Conservation (phyloP, 2,888 invertebrate species). For the Xestia c-nigrum region DNA sequence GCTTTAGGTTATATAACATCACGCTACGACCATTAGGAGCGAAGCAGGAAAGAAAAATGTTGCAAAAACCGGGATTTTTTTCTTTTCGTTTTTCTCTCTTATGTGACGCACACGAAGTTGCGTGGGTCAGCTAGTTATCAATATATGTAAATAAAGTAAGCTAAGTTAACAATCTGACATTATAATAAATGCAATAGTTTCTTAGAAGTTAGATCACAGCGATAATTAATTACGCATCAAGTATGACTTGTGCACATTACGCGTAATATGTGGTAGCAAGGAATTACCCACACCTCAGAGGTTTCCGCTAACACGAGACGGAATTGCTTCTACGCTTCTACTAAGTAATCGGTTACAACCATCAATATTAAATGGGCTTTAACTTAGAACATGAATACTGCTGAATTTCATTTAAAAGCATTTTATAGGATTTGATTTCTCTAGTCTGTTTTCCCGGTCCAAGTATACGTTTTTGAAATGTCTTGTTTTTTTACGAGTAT, state of each 20-base stretch:
- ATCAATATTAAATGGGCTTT: constrained; percentile 2
- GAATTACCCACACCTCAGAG: constrained; percentile 13
- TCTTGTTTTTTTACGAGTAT: not conserved
- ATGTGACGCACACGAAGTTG: too few species aligned
- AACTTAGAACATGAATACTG: not conserved
- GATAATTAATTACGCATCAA: constrained; percentile 21
- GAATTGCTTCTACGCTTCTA: not conserved
- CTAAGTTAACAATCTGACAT: constrained; percentile 19
- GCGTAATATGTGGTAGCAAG: not conserved
- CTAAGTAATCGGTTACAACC: not conserved
- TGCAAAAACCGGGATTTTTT: too few species aligned
- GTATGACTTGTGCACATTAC: not conserved
- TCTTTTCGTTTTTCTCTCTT: too few species aligned
- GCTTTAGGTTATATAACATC: too few species aligned
- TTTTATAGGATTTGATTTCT: not conserved
- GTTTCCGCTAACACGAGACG: constrained; percentile 1
- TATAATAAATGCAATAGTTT: constrained; percentile 21
- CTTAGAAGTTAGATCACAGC: constrained; percentile 26
- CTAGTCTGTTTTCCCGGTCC: too few species aligned
- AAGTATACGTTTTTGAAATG: too few species aligned
- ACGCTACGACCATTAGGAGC: too few species aligned
- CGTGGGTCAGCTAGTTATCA: too few species aligned
- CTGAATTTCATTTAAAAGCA: not conserved
- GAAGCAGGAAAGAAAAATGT: too few species aligned
- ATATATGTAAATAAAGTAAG: constrained; percentile 2